These are phyloP conservation scores for Moxostoma hubbsi DNA, from an alignment of 2,797 vertebrate species.

Conservation along the genomic window DNA sequence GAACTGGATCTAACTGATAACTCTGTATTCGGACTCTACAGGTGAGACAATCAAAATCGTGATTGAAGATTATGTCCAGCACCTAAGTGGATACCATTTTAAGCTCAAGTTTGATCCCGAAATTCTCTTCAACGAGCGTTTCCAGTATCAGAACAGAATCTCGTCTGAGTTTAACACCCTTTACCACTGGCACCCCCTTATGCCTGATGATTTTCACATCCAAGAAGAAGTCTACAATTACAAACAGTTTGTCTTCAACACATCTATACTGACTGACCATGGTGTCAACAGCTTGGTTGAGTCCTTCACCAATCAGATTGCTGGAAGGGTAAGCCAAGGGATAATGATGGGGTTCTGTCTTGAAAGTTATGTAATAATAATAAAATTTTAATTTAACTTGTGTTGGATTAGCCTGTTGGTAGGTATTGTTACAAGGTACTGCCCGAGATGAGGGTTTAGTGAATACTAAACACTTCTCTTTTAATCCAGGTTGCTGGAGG, in stretches of 20 bases:
- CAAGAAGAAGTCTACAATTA: constrained; percentile 87
- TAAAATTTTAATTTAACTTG: not conserved
- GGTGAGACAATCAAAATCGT: constrained; percentile 99
- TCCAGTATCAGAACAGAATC: constrained; percentile 98
- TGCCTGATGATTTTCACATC: constrained; percentile 91
- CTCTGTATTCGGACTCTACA: constrained; percentile 58
- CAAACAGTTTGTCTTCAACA: constrained; percentile 95
- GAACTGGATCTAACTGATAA: not conserved
- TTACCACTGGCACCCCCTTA: constrained; percentile 97
- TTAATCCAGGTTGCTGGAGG: constrained; percentile 89
- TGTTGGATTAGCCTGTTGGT: not conserved
- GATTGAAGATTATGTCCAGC: constrained; percentile 97
- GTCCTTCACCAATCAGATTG: constrained; percentile 89
- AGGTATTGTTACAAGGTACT: too few relatives aligned
- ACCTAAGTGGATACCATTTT: constrained; percentile 95
- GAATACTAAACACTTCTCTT: not conserved
- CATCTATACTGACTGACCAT: constrained; percentile 87
- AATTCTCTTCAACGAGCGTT: constrained; percentile 89
- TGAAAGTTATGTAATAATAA: not conserved
- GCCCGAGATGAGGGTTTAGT: not conserved
- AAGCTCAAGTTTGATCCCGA: constrained; percentile 97
- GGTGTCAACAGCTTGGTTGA: constrained; percentile 91
- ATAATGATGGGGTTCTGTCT: not conserved
- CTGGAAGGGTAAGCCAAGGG: constrained; percentile 88
- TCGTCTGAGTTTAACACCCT: constrained; percentile 95